phyloP scores from a whole-genome alignment of 2,888 invertebrate genomes.

The Drosophila maculinotata region DNA sequence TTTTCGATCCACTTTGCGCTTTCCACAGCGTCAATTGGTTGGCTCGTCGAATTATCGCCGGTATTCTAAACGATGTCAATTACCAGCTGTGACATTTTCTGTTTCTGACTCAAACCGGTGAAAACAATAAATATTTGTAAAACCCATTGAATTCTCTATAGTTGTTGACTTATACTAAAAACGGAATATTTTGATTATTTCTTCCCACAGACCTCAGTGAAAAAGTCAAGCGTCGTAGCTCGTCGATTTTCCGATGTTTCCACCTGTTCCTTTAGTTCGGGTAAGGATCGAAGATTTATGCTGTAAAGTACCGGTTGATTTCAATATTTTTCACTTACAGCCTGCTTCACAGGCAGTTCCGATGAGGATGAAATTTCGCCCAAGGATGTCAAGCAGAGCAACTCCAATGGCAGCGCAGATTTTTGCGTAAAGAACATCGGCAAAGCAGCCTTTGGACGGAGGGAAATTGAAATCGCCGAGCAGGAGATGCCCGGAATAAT shows the following conservation, averaged over 20 bases:
- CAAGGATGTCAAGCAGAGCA: conserved; percentile 95
- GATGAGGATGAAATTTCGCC: conserved; percentile 97
- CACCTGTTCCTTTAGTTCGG: conserved; percentile 96
- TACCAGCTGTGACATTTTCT: conserved; percentile 27
- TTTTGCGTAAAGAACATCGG: conserved; percentile 96
- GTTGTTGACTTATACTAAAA: no score
- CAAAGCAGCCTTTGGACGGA: conserved; percentile 94
- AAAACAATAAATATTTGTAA: conserved; percentile 16
- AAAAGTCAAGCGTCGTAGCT: conserved; percentile 63
- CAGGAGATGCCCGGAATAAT: conserved; percentile 99
- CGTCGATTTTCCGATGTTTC: conserved; percentile 92
- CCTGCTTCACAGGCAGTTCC: conserved; percentile 89
- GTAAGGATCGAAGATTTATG: conserved; percentile 87
- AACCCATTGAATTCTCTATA: conserved; percentile 3
- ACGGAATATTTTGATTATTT: not conserved
- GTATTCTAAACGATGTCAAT: conserved; percentile 67
- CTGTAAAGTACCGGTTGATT: no score
- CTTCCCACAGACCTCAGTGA: conserved; percentile 58
- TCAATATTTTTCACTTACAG: conserved; percentile 37
- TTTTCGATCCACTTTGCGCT: conserved; percentile 22
- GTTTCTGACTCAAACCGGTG: conserved; percentile 22
- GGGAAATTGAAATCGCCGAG: conserved; percentile 98
- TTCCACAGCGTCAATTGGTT: conserved; percentile 57
- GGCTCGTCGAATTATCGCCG: conserved; percentile 59
- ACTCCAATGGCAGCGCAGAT: conserved; percentile 91